Evolutionary conservation across 2,797 vertebrate species (phyloP).

Genomic region (Myotis vivesi): DNA sequence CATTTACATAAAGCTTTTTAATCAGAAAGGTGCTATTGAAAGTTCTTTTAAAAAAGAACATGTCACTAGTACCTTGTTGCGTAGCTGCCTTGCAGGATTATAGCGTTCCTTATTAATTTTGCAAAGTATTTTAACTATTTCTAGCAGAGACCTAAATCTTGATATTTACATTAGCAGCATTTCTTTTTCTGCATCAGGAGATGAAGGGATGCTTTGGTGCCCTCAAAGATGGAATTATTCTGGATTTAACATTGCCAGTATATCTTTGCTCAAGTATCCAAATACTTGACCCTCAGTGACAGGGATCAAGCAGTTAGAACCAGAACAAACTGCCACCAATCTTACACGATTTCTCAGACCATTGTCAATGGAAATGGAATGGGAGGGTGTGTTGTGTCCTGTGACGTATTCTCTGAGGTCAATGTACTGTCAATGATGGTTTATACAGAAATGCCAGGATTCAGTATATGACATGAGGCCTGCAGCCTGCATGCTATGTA

Average conservation of each 20-base stretch:
- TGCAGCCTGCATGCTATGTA: background rate
- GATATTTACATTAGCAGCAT: background rate
- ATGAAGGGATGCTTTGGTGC: background rate
- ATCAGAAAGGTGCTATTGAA: background rate
- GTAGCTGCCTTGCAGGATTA: background rate
- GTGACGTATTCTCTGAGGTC: background rate
- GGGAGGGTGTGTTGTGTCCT: rapidly evolving
- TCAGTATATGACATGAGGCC: background rate
- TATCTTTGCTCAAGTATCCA: background rate
- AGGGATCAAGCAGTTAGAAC: background rate
- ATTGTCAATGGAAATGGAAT: rapidly evolving
- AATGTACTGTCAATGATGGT: rapidly evolving
- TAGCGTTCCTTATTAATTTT: background rate
- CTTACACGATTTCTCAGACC: background rate
- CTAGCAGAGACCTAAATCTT: background rate
- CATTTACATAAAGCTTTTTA: background rate
- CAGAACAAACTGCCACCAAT: background rate
- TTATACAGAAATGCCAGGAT: background rate
- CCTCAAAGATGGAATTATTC: background rate
- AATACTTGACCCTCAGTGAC: background rate
- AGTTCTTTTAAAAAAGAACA: background rate
- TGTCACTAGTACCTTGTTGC: background rate
- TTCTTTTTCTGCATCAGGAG: background rate
- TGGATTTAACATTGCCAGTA: background rate
- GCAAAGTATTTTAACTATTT: background rate